phyloP scores from a whole-genome alignment of 2,888 invertebrate genomes.

The Nomada ferruginata region DNA sequence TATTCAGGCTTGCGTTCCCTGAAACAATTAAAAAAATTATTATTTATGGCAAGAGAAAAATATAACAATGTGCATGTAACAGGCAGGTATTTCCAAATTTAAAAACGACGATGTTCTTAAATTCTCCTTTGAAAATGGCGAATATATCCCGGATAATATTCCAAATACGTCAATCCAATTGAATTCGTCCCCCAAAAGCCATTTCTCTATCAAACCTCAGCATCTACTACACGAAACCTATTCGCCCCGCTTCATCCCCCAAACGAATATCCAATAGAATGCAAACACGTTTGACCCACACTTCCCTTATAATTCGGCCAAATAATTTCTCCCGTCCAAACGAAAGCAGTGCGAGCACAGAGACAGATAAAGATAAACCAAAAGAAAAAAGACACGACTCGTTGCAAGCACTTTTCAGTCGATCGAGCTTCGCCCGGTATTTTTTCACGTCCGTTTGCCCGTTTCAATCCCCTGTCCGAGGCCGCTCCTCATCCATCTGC shows the following conservation, averaged over 20 bases:
- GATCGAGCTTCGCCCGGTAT: conserved; percentile 66
- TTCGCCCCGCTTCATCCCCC: too few relatives aligned
- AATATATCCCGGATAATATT: too few relatives aligned
- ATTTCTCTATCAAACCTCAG: too few relatives aligned
- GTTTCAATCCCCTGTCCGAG: conserved; percentile 72
- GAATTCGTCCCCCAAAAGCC: too few relatives aligned
- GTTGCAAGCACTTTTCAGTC: conserved; percentile 67
- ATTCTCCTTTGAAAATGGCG: too few relatives aligned
- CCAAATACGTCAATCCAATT: too few relatives aligned
- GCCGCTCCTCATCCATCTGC: conserved; percentile 70
- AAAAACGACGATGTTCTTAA: too few relatives aligned
- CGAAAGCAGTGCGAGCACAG: conserved; percentile 8
- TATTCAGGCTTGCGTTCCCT: background rate
- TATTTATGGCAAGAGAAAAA: background rate
- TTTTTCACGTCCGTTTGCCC: conserved; percentile 71
- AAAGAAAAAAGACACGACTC: conserved; percentile 24
- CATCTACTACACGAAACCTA: too few relatives aligned
- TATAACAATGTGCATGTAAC: too few relatives aligned
- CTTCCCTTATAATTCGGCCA: conserved; percentile 21
- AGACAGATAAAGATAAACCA: background rate
- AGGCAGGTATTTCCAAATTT: too few relatives aligned
- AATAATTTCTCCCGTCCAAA: conserved; percentile 23
- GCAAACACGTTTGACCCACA: background rate
- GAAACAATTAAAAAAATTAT: conserved; percentile 29
- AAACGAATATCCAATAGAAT: background rate